Conservation (phyloP, 2,113 vertebrate genomes). For the Isurus oxyrinchus region DNA sequence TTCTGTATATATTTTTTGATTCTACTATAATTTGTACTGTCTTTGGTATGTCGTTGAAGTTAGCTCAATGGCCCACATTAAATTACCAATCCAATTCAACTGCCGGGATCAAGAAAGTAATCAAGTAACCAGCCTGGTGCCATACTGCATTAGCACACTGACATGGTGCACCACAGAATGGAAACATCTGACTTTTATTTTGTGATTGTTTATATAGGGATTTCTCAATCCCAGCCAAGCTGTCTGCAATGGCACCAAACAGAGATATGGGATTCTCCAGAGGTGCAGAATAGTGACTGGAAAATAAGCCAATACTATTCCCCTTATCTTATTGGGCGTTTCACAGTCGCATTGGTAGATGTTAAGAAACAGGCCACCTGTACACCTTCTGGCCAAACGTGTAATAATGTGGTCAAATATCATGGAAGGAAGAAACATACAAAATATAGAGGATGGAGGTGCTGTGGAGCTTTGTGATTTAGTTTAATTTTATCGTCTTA, state of each 20-base stretch:
- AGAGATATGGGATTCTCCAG: background rate
- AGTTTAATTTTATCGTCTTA: background rate
- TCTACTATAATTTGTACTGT: background rate
- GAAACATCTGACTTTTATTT: conserved; percentile 8
- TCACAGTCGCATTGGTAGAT: background rate
- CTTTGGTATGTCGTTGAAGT: background rate
- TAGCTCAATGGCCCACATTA: background rate
- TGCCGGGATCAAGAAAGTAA: background rate
- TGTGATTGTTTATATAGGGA: background rate
- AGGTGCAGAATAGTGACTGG: background rate
- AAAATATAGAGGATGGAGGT: background rate
- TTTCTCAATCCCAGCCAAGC: background rate
- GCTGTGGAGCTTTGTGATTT: background rate
- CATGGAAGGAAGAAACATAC: background rate
- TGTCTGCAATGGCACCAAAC: background rate
- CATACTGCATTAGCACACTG: background rate
- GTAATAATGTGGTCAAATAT: background rate
- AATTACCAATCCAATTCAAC: conserved; percentile 10
- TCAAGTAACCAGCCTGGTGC: conserved; percentile 12
- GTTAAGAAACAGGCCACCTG: background rate
- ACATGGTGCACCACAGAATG: background rate
- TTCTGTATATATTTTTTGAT: background rate
- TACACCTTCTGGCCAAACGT: background rate
- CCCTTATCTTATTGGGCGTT: background rate
- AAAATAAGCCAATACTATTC: background rate